Conservation (phyloP, 2,113 vertebrate genomes). For the Coregonus clupeaformis region DNA sequence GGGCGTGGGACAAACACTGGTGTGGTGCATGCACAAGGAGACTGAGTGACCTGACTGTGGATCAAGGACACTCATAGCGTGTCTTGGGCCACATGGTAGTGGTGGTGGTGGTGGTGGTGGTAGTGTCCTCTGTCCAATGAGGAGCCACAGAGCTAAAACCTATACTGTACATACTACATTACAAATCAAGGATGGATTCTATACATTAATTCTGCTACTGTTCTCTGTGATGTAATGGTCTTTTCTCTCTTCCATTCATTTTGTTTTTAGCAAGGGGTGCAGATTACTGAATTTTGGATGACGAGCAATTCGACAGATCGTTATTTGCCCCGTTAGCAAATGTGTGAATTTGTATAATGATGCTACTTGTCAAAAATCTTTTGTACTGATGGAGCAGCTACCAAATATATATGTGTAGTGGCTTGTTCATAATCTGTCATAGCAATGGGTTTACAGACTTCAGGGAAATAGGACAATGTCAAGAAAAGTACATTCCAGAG, state of each 20-base stretch:
- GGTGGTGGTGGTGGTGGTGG: not conserved
- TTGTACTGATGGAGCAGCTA: not conserved
- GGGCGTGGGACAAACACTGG: slow-evolving; percentile 92
- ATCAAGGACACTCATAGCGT: not conserved
- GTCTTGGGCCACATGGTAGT: not conserved
- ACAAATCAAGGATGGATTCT: not conserved
- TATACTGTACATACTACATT: not conserved
- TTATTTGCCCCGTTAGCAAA: not conserved
- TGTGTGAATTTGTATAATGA: not conserved
- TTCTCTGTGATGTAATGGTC: not conserved
- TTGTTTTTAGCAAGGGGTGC: not conserved
- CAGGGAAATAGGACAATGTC: not conserved
- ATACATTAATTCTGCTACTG: not conserved
- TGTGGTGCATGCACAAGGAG: slow-evolving; percentile 96
- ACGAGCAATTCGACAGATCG: not conserved
- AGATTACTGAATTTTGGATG: not conserved
- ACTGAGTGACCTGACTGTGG: slow-evolving; percentile 31
- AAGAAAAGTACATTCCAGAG: slow-evolving; percentile 19
- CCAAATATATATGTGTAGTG: too few relatives aligned
- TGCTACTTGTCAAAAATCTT: not conserved
- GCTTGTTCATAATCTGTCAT: slow-evolving; percentile 17
- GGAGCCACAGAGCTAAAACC: not conserved
- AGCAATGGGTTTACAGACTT: slow-evolving; percentile 19
- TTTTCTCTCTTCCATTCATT: not conserved
- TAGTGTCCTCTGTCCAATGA: not conserved